Conservation (phyloP, 2,888 invertebrate species). For the Ormia ochracea region DNA sequence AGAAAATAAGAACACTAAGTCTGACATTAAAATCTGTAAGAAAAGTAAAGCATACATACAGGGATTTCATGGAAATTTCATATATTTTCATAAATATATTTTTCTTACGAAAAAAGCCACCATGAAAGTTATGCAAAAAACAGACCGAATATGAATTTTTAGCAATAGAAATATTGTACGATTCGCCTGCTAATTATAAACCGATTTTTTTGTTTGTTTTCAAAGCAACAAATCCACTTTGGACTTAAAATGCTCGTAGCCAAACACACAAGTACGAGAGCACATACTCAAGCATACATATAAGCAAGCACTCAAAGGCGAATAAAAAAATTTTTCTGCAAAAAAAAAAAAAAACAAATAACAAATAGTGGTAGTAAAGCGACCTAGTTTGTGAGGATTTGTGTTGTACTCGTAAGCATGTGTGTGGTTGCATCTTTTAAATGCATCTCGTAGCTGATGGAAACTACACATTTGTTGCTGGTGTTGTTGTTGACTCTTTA, state of each 20-base stretch:
- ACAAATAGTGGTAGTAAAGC: conserved; percentile 51
- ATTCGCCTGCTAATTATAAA: conserved; percentile 50
- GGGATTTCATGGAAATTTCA: too few relatives aligned
- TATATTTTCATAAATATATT: too few relatives aligned
- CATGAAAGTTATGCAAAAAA: too few relatives aligned
- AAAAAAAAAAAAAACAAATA: too few relatives aligned
- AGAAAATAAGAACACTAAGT: neutral
- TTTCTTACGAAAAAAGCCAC: too few relatives aligned
- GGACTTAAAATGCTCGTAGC: conserved; percentile 18
- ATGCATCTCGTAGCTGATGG: conserved; percentile 14
- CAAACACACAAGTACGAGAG: conserved; percentile 4
- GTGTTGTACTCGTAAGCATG: neutral
- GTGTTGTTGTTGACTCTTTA: conserved; percentile 56
- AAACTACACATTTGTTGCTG: conserved; percentile 22
- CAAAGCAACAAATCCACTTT: conserved; percentile 49
- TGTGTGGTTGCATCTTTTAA: neutral
- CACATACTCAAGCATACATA: conserved; percentile 19
- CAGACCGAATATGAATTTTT: too few relatives aligned
- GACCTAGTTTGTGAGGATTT: conserved; percentile 49
- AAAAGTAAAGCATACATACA: neutral
- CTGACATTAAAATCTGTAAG: neutral
- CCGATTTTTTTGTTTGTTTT: conserved; percentile 29
- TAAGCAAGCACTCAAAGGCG: neutral
- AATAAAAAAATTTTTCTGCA: neutral
- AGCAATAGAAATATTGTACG: too few relatives aligned